Evolutionary conservation across 2,113 vertebrate species (phyloP), one percentile per base, ranked within the genome.

Genomic region (Muntiacus reevesi): DNA sequence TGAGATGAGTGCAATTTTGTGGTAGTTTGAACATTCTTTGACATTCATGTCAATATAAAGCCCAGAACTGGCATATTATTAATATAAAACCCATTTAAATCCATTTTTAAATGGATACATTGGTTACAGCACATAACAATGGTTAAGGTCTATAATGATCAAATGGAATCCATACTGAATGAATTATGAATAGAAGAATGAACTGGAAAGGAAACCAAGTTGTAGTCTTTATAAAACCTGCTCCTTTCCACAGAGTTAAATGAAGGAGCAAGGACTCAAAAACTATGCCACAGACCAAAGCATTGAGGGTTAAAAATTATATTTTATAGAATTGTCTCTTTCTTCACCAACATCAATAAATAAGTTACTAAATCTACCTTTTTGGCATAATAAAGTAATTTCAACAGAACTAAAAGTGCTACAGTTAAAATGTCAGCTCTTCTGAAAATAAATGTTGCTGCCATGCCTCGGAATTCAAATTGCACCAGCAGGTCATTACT

Each of bases 401-500:
- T 62, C 45, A 71, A 64, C 47, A 94, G 59, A 97, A 95, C 83
- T 79, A 81, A 96, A 95, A 97, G 17, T 74, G 25, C 40, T 81
- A 62, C 7, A 5, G 82, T 91, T 97, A 93, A 95, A 85, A 52
- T 78, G 87, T 76, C 94, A 89, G 93, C 54, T 97, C 94, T 94
- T 95, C 52, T 81, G 94, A 97, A 96, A 98, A 96, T 67, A 89
- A 82, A 71, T 0, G 3, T 30, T 76, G 47, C 57, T 95, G 36
- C 76, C 57, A 13, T 96, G 92, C 82, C 76, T 95, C 10, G 23
- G 64, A 95, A 95, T 93, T 96, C 76, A 95, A 91, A 98, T 40
- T 89, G 55, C 59, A 95, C 28, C 50, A 95, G 84, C 90, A 98
- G 95, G 81, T 94, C 96, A 96, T 91, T 96, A 90, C 60, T 96